phyloP scores from a whole-genome alignment of 2,113 vertebrate genomes.

The Microcebus lehilahytsara region DNA sequence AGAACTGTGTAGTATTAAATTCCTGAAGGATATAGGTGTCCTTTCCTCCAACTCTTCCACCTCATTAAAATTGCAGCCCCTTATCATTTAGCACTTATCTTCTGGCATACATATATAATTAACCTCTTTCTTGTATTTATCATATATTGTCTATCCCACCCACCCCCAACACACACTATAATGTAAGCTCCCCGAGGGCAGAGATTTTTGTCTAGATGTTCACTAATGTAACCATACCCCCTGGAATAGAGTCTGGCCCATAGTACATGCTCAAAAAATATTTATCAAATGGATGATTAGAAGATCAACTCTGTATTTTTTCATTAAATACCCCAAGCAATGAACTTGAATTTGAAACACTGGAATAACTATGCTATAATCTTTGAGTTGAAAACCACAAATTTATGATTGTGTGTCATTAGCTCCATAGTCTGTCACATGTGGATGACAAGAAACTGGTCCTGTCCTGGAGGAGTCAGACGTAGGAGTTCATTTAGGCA shows the following conservation, averaged over 20 bases:
- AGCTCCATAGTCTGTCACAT: neutral
- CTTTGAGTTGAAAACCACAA: neutral
- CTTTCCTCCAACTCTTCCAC: constrained; percentile 13
- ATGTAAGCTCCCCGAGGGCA: neutral
- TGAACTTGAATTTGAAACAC: constrained; percentile 25
- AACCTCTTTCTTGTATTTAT: neutral
- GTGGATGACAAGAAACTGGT: neutral
- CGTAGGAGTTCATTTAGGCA: neutral
- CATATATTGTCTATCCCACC: neutral
- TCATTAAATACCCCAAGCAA: neutral
- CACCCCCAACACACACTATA: neutral
- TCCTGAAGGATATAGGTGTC: neutral
- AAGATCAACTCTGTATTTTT: neutral
- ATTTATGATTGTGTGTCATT: neutral
- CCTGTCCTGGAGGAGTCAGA: neutral
- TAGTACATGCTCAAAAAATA: neutral
- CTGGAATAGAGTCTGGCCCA: neutral
- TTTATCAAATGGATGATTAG: neutral
- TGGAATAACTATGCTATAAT: neutral
- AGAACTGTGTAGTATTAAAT: neutral
- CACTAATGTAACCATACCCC: neutral
- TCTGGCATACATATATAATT: neutral
- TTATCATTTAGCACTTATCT: neutral
- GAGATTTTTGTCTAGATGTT: neutral
- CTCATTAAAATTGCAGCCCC: neutral